Base-by-base conservation (phyloP, 2,888 invertebrate species). In the Pemphredon lugubris region DNA sequence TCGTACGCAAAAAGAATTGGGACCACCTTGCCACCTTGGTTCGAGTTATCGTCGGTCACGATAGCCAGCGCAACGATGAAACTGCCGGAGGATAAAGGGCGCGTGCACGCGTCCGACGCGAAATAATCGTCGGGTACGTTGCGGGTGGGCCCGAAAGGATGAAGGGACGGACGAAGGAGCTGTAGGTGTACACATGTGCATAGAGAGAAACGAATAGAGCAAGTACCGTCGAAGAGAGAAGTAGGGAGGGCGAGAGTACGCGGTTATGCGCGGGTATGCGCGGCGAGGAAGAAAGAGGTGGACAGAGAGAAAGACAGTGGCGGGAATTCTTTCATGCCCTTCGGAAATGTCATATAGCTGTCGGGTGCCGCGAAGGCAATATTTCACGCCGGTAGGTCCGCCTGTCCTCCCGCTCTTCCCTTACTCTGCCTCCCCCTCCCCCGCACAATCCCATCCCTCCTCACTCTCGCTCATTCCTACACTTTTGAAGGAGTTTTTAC, bases 401-500 rank as follows among this genome's bases (percentile, higher is more conserved):
- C 75, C 55, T 34, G 60, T 37, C 57, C 71, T 65, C 78, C 73
- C 42, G 3, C 34, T 65, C 78, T 42, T 42, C 45, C 53, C 45
- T n/a, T 44, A 63, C 58, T 63, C 67, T 61, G 48, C 63, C 50
- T 51, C 47, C 45, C 44, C 61, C 45, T 44, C 59, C 55, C 16
- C 37, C 2, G 13, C 16, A 40, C 20, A 45, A n/a, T 13, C 20
- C 2, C 14, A 18, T 23, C 40, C n/a, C 34, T 16, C 39, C 34
- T 16, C n/a, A 14, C 18, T 26, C 54, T 1, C 21, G 11, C 32
- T 53, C 73, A 63, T 68, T 70, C 73, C 75, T 73, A 75, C 81
- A 84, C 84, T 87, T 86, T 86, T 86, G 74, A 85, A 86, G 84
- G 82, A 87, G 85, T 87, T 88, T 88, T 88, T 87, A 85, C 87